These are phyloP conservation scores for Laupala kohalensis DNA, from an alignment of 1,140 invertebrate species.

Conservation along the genomic window DNA sequence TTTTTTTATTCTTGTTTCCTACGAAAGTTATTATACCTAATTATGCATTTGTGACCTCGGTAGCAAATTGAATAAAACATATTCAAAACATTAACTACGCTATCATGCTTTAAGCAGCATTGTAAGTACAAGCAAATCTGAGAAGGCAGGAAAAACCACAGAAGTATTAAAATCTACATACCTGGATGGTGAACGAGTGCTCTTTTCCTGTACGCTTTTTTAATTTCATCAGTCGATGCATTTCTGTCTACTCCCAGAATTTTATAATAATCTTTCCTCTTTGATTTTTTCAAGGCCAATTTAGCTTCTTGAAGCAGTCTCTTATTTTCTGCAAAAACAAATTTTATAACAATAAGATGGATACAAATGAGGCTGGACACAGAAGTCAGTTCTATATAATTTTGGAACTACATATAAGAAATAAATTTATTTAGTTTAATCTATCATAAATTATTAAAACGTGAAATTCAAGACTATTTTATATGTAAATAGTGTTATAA, in stretches of 20 bases:
- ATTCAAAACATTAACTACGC: no score
- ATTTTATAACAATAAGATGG: background rate
- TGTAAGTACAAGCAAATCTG: no score
- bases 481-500: background rate
- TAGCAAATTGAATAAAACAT: no score
- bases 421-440: background rate
- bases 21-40: no score
- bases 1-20: no score
- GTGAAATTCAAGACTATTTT: background rate
- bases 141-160: background rate
- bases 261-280: constrained; percentile 97
- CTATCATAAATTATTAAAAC: background rate
- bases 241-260: constrained; percentile 77
- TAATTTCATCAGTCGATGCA: constrained; percentile 87
- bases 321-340: constrained; percentile 44
- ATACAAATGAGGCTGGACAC: no score
- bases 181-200: constrained; percentile 75
- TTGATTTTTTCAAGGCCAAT: constrained; percentile 72
- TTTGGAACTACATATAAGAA: no score
- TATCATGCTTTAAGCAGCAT: no score
- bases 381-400: no score
- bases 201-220: constrained; percentile 88
- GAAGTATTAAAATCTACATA: constrained; percentile 21
- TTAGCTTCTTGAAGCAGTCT: constrained; percentile 73
- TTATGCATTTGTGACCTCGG: no score